phyloP scores from a whole-genome alignment of 1,140 invertebrate species.

The Holcopasites calliopsidis region DNA sequence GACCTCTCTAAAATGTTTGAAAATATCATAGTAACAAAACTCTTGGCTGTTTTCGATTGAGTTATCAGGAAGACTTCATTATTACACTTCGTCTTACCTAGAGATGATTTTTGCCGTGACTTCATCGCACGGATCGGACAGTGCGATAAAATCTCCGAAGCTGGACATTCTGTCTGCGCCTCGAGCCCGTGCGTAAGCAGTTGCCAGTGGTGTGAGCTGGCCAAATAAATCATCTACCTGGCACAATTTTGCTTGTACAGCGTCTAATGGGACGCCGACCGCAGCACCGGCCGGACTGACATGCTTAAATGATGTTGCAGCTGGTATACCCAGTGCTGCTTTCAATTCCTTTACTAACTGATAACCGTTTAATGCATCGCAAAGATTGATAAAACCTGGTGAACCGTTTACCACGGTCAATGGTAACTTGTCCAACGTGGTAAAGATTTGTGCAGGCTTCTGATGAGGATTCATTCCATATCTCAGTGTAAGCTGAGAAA shows the following conservation, averaged over 20 bases:
- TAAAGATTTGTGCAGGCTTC: slow-evolving; percentile 96
- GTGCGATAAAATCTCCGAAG: slow-evolving; percentile 98
- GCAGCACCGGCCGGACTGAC: slow-evolving; percentile 98
- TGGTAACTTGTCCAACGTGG: slow-evolving; percentile 89
- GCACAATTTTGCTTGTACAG: slow-evolving; percentile 91
- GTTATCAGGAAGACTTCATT: too few species aligned
- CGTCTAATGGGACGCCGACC: slow-evolving; percentile 88
- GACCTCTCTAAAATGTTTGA: slow-evolving; percentile 82
- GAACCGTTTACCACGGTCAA: slow-evolving; percentile 95
- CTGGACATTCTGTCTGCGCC: slow-evolving; percentile 99
- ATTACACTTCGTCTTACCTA: too few species aligned
- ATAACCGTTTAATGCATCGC: slow-evolving; percentile 98
- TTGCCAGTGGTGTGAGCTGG: slow-evolving; percentile 91
- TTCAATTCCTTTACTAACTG: slow-evolving; percentile 96
- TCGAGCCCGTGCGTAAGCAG: slow-evolving; percentile 96
- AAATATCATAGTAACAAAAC: too few species aligned
- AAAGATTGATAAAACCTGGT: slow-evolving; percentile 98
- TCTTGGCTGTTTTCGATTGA: too few species aligned
- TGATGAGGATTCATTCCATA: slow-evolving; percentile 99
- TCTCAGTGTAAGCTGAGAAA: slow-evolving; percentile 90
- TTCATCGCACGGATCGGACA: slow-evolving; percentile 95
- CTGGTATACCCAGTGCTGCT: slow-evolving; percentile 88
- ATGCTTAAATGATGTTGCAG: slow-evolving; percentile 98
- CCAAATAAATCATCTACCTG: slow-evolving; percentile 94
- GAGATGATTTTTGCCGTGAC: slow-evolving; percentile 89